Evolutionary conservation across 35 echinoderm and acorn worm species (phyloP), one percentile per base, ranked within the genome.

Genomic region (Heliocidaris tuberculata): DNA sequence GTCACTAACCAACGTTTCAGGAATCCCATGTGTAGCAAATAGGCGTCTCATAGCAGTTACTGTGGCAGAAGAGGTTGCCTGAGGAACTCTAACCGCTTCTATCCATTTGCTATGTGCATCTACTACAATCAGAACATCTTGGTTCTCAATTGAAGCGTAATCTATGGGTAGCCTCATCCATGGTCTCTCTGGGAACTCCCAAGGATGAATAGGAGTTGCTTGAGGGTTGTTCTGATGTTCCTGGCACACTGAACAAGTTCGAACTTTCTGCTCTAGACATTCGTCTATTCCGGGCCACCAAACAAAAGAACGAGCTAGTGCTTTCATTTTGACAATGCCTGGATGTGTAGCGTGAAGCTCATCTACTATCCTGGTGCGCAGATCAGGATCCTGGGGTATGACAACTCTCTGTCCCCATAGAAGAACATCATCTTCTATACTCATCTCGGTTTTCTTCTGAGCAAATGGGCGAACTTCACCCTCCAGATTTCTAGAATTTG

Each of bases 11-110:
- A 99, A 27, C 0, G 94, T 94, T 31, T 97, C 94, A 48, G 98
- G 96, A 13, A 97, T 85, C 85, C 97, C 97, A 56, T 93, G 86
- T 47, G 85, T 93, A 61, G 97, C 94, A 96, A 97, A 96, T 49
- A 96, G 21, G 30, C 95, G 52, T 30, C 97, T 52, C 49, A 96
- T 17, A 16, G 85, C 95, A 48, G 60, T 90, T 8, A 96, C 89
- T 15, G 97, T 98, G 50, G 92, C 50, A 47, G 85, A 29, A 17
- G 96, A 52, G 54, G 96, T 96, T 6, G 93, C 86, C 60, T 93
- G 86, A 29, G 31, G 59, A 13, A 93, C 96, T 93, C 85, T 48
- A 32, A 96, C 90, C 15, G 96, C 95, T 35, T 96, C 90, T 49
- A 92, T 94, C 94, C 96, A 98, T 52, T 96, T 96, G 50, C 60